Percentiles rank a stretch among this genome's conserved stretches.
Conservation (phyloP, 2,113 vertebrate species). For the Gambusia holbrooki region DNA sequence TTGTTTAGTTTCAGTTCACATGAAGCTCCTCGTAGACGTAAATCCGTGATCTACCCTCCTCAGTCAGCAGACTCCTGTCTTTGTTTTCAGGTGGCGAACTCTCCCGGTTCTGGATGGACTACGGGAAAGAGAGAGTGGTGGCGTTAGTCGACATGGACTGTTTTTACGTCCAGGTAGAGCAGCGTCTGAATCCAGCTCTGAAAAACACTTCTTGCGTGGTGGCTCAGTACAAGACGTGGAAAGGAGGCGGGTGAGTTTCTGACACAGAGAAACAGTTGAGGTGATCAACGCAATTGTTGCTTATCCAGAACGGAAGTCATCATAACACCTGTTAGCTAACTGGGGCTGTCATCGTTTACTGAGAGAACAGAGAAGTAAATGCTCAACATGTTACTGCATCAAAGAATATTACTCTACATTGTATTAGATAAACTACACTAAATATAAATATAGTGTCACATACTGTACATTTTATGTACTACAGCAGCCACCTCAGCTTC, state of each 20-base stretch:
- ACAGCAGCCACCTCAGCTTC: not conserved
- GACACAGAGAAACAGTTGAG: slow-evolving; percentile 2
- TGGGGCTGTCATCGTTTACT: not conserved
- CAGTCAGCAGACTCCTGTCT: not conserved
- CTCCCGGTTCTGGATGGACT: slow-evolving; percentile 72
- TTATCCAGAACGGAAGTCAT: not conserved
- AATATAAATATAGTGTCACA: too few relatives aligned
- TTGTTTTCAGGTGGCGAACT: not conserved
- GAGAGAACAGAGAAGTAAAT: not conserved
- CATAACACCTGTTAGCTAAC: not conserved
- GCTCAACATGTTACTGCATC: not conserved
- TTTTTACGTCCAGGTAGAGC: slow-evolving; percentile 98
- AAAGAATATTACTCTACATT: not conserved
- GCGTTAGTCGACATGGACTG: slow-evolving; percentile 97
- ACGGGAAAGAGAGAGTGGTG: slow-evolving; percentile 88
- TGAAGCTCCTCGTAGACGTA: too few relatives aligned
- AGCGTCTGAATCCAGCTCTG: slow-evolving; percentile 86
- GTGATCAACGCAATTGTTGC: not conserved
- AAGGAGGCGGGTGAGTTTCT: slow-evolving; percentile 90
- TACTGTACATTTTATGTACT: too few relatives aligned
- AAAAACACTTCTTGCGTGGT: slow-evolving; percentile 90
- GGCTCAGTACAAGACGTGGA: slow-evolving; percentile 95
- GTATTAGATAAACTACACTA: not conserved
- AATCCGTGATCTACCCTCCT: not conserved
- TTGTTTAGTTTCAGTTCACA: not conserved